Evolutionary conservation across 37 sponge, comb jelly and placozoan genomes (phyloP), one percentile per base, ranked within the genome.

Genomic region (Axinella damicornis): DNA sequence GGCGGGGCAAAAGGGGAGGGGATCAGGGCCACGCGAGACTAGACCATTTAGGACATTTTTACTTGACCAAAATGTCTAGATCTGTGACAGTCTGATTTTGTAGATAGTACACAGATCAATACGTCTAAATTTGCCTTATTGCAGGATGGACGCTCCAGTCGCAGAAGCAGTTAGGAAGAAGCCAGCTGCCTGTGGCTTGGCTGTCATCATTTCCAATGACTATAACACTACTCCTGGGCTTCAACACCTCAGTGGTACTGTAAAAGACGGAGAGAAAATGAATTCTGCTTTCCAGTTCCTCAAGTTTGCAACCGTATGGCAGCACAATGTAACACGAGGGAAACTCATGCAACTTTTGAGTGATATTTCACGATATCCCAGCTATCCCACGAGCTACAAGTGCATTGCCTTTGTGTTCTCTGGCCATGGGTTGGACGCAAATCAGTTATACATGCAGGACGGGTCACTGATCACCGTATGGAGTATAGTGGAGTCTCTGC

Each of bases 131-230:
- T n/a, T n/a, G n/a, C n/a, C n/a, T n/a, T n/a, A n/a, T n/a, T n/a
- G n/a, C n/a, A n/a, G n/a, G n/a, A n/a, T n/a, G n/a, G n/a, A n/a
- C 46, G 9, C 6, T 46, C 46, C 46, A 12, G 46, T 46, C 9
- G 46, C 46, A 46, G 46, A 46, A 46, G 46, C 46, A 68, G 9
- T 46, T 9, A 46, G 46, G 46, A 46, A 4, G 6, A 46, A 46
- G 6, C 46, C 46, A 12, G 4, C 46, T 12, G 46, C 31, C 22
- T 28, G 69, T 46, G 85, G 85, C 0, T 40, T 76, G 17, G 85
- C 85, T 69, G 52, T 85, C 55, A 67, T 85, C 19, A 55, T 85
- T 40, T 77, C 85, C 71, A 85, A 85, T 55, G 68, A 54, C 77
- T 85, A 85, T 55, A 37, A 39, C 14, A 19, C 19, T 33, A 20